Percentiles rank a stretch among this genome's conserved stretches.
Conservation (phyloP, 2,113 vertebrate species). For the Todiramphus saurophagus region DNA sequence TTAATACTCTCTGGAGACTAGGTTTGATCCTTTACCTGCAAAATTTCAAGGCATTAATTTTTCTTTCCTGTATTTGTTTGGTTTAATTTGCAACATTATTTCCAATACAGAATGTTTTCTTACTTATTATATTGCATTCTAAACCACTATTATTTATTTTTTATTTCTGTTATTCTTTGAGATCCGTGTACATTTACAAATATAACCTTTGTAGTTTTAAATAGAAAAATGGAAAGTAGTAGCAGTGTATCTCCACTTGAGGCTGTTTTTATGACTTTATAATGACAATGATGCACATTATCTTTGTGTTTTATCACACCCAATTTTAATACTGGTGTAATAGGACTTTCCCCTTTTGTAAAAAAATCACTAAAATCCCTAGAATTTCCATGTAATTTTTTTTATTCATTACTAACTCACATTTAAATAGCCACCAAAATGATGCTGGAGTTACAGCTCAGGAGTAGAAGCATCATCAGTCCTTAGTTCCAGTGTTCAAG, state of each 20-base stretch:
- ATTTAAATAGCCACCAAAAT: neutral
- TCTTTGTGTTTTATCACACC: neutral
- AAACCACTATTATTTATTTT: neutral
- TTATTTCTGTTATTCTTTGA: neutral
- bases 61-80: neutral
- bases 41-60: neutral
- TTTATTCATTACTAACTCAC: neutral
- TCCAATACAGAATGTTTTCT: neutral
- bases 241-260: neutral
- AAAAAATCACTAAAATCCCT: neutral
- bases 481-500: neutral
- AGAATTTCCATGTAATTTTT: neutral
- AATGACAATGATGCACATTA: neutral
- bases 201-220: neutral
- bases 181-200: neutral
- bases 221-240: neutral
- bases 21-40: neutral
- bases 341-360: neutral
- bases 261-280: neutral
- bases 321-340: neutral
- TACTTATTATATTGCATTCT: neutral
- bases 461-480: neutral
- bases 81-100: neutral
- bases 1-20: neutral
- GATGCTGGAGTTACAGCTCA: neutral